phyloP scores from a whole-genome alignment of 2,888 invertebrate species.

The Chrysotoxum bicinctum region DNA sequence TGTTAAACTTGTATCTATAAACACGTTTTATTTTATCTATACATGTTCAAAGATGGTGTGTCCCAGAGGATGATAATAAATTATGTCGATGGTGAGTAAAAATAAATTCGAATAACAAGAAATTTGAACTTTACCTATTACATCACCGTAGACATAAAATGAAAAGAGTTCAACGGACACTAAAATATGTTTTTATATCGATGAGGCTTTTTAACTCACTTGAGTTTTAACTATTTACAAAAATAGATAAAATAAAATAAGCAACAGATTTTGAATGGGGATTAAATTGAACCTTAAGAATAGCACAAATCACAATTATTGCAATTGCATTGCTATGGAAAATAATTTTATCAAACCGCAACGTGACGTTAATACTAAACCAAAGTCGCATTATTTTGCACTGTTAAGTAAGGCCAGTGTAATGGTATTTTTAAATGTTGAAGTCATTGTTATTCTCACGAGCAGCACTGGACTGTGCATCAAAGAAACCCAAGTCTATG shows the following conservation, averaged over 20 bases:
- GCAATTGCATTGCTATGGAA: background rate
- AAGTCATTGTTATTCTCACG: conserved; percentile 56
- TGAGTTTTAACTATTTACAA: background rate
- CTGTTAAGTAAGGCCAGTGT: background rate
- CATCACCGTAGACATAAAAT: background rate
- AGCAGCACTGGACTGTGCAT: conserved; percentile 15
- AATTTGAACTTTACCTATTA: conserved; percentile 20
- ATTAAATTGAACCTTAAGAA: background rate
- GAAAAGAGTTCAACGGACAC: conserved; percentile 12
- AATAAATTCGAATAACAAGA: conserved; percentile 11
- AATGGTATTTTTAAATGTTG: conserved; percentile 42
- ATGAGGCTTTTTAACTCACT: background rate
- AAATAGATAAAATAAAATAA: background rate
- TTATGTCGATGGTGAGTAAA: background rate
- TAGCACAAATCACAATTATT: background rate
- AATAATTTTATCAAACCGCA: conserved; percentile 8
- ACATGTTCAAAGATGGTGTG: background rate
- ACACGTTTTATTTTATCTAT: conserved; percentile 9
- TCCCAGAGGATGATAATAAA: conserved; percentile 30
- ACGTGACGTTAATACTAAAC: conserved; percentile 15
- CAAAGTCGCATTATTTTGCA: conserved; percentile 8
- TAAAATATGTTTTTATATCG: background rate
- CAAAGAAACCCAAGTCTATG: background rate
- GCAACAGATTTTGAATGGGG: background rate
- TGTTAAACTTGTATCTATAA: conserved; percentile 41